These are phyloP conservation scores for Drosophila merina DNA, from an alignment of 2,888 invertebrate species.

Conservation along the genomic window DNA sequence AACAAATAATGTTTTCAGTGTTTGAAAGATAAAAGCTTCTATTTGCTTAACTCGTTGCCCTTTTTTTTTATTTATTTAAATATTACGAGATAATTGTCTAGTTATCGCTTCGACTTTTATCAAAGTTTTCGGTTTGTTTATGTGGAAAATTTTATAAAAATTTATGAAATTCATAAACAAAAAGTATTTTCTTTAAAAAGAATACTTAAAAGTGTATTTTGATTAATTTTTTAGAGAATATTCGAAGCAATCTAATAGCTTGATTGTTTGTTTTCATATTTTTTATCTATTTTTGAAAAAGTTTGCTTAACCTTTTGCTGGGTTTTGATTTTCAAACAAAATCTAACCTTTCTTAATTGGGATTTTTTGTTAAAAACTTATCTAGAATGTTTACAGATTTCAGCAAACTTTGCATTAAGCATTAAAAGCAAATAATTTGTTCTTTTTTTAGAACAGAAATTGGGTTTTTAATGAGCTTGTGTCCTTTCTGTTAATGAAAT, in stretches of 20 bases:
- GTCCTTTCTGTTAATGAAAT: no score
- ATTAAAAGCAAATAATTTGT: no score
- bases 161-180: background rate
- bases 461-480: background rate
- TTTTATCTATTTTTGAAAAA: background rate
- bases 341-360: background rate
- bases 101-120: background rate
- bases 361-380: background rate
- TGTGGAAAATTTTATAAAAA: background rate
- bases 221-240: no score
- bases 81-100: background rate
- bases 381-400: background rate
- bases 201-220: no score
- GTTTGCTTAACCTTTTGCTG: background rate
- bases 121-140: background rate
- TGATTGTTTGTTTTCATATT: background rate
- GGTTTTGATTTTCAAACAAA: background rate
- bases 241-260: no score
- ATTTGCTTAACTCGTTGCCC: slow-evolving; percentile 7
- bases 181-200: background rate
- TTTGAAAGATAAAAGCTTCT: slow-evolving; percentile 5
- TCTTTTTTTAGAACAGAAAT: no score
- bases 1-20: background rate
- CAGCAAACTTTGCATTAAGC: background rate
- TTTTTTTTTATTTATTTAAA: slow-evolving; percentile 12